Conservation (phyloP, 2,888 invertebrate genomes). For the Lobophora halterata region DNA sequence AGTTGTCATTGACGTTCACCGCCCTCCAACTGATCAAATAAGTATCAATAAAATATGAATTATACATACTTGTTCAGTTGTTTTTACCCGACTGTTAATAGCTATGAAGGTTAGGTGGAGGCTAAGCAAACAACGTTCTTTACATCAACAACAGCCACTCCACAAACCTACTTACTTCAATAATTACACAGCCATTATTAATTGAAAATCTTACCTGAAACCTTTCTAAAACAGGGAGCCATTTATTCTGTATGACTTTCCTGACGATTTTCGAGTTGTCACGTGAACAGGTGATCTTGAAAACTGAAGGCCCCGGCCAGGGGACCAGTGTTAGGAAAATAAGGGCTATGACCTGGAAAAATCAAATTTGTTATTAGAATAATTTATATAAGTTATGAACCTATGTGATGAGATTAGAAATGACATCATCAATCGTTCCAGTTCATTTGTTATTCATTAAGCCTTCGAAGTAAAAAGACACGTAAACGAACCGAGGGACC, state of each 20-base stretch:
- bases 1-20: no score
- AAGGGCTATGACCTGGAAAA: constrained; percentile 89
- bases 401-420: constrained; percentile 2
- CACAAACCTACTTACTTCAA: no score
- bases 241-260: constrained; percentile 94
- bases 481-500: not conserved
- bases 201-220: constrained; percentile 80
- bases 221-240: constrained; percentile 93
- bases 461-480: not conserved
- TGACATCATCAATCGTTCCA: constrained; percentile 22
- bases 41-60: no score
- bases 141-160: no score
- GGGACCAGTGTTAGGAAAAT: constrained; percentile 91
- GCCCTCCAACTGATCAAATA: no score
- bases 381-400: not conserved
- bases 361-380: constrained; percentile 29
- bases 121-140: no score
- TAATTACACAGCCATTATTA: not conserved
- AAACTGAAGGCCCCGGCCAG: constrained; percentile 93
- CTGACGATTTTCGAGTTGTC: constrained; percentile 94
- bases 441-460: constrained; percentile 25
- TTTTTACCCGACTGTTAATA: no score
- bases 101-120: no score
- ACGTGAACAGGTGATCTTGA: constrained; percentile 93
- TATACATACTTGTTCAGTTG: no score